Conservation (phyloP, 2,888 invertebrate genomes). For the Amorpha juglandis region DNA sequence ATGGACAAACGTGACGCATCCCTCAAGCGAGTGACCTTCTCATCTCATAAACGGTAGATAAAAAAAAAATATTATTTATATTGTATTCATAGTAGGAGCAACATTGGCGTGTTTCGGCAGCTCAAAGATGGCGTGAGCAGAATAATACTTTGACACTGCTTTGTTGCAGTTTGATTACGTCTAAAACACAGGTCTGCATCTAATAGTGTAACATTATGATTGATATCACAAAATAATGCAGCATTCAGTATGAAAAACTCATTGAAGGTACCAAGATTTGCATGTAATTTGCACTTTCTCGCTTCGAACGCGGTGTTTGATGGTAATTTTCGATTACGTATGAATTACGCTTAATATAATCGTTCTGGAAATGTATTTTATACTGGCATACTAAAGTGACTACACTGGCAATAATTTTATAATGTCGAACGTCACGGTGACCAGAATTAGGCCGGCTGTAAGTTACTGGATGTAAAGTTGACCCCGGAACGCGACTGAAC, state of each 20-base stretch:
- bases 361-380: too few relatives aligned
- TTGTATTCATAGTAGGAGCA: constrained; percentile 45
- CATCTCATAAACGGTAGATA: too few relatives aligned
- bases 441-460: too few relatives aligned
- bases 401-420: too few relatives aligned
- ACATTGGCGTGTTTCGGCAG: constrained; percentile 49
- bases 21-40: too few relatives aligned
- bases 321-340: neutral
- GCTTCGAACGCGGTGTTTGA: neutral
- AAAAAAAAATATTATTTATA: neutral
- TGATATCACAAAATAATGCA: constrained; percentile 24
- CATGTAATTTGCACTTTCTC: constrained; percentile 9
- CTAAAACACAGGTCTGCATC: constrained; percentile 37
- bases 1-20: too few relatives aligned
- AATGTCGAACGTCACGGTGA: too few relatives aligned
- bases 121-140: constrained; percentile 61
- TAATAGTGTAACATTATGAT: constrained; percentile 29
- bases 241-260: neutral
- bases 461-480: too few relatives aligned
- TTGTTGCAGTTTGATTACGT: constrained; percentile 56
- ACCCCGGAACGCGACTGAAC: too few relatives aligned
- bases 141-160: constrained; percentile 62
- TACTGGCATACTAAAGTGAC: too few relatives aligned
- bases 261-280: constrained; percentile 2
- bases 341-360: neutral